These are phyloP conservation scores for Cheilosia pagana DNA, from an alignment of 2,888 invertebrate genomes.

Conservation along the genomic window DNA sequence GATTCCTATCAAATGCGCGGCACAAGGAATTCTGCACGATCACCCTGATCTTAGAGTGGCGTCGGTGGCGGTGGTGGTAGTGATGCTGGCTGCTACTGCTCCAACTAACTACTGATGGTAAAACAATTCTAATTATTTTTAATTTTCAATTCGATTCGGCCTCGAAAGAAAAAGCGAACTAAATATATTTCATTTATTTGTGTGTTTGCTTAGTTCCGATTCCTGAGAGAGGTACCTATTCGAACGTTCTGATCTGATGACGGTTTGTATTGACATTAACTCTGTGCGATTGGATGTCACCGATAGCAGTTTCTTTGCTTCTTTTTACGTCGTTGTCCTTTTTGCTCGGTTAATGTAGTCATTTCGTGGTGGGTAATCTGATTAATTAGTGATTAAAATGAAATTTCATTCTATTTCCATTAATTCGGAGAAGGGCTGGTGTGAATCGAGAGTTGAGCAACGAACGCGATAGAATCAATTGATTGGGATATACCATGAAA, in stretches of 20 bases:
- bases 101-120: slow-evolving; percentile 34
- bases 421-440: slow-evolving; percentile 9
- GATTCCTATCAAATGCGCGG: slow-evolving; percentile 62
- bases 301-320: slow-evolving; percentile 1
- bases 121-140: slow-evolving; percentile 67
- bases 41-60: slow-evolving; percentile 45
- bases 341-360: slow-evolving; percentile 27
- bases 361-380: slow-evolving; percentile 34
- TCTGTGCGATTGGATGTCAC: slow-evolving; percentile 2
- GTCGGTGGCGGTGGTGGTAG: slow-evolving; percentile 4
- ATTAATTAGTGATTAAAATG: slow-evolving; percentile 54
- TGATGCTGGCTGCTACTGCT: too few species aligned
- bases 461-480: slow-evolving; percentile 1
- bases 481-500: not conserved
- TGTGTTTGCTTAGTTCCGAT: not conserved
- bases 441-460: slow-evolving; percentile 24
- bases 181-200: slow-evolving; percentile 19
- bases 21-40: slow-evolving; percentile 63
- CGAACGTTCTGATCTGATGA: slow-evolving; percentile 38
- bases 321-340: not conserved
- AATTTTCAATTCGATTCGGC: slow-evolving; percentile 43
- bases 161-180: slow-evolving; percentile 5
- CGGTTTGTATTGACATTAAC: slow-evolving; percentile 21
- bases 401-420: slow-evolving; percentile 26
- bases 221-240: slow-evolving; percentile 32